Conservation (phyloP, 2,113 vertebrate genomes). For the Equus przewalskii region DNA sequence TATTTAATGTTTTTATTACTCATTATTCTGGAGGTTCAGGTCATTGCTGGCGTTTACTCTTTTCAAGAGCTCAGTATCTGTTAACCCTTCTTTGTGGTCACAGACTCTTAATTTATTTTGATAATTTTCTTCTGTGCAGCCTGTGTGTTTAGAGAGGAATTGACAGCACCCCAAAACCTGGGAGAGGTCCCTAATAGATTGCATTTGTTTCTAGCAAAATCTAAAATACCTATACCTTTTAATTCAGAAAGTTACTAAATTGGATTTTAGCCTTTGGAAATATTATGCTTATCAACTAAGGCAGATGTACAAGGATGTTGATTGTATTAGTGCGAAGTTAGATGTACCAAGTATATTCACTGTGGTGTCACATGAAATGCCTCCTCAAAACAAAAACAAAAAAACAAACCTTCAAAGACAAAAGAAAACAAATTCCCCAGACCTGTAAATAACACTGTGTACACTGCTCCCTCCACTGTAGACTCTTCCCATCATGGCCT, state of each 20-base stretch:
- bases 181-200: neutral
- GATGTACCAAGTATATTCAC: neutral
- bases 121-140: neutral
- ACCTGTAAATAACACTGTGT: neutral
- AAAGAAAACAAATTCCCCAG: neutral
- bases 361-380: neutral
- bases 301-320: neutral
- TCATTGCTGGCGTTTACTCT: neutral
- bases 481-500: neutral
- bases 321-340: neutral
- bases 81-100: neutral
- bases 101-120: constrained; percentile 25
- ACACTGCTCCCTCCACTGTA: neutral
- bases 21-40: neutral
- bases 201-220: constrained; percentile 23
- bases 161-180: neutral
- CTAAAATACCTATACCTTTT: neutral
- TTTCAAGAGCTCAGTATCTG: neutral
- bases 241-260: neutral
- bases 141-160: neutral
- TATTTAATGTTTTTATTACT: neutral
- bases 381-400: neutral
- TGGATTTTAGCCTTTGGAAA: neutral
- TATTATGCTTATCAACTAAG: neutral
- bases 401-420: neutral